A percentile compares a stretch with the other conserved stretches of the same genome.
These are phyloP conservation scores for Eristalis tenax DNA, from an alignment of 2,888 invertebrate genomes.

Conservation along the genomic window DNA sequence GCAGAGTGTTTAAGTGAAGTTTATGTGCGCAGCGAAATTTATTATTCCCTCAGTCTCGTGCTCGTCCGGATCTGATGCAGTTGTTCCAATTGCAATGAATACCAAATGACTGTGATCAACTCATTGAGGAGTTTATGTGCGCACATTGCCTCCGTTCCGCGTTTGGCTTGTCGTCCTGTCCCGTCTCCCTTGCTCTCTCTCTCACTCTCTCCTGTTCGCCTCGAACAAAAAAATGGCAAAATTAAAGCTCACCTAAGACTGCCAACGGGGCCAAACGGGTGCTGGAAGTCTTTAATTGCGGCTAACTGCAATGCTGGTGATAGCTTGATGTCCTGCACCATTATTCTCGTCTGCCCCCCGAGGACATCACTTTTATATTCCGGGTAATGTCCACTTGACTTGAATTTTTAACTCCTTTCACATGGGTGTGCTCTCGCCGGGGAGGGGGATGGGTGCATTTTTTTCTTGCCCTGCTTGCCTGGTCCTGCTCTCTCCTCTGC, in stretches of 20 bases:
- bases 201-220: too few species aligned
- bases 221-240: conserved; percentile 9
- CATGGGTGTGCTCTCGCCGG: neutral
- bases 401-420: conserved; percentile 36
- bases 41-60: conserved; percentile 71
- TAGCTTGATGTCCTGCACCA: conserved; percentile 38
- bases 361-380: conserved; percentile 62
- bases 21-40: conserved; percentile 56
- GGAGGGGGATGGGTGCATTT: neutral
- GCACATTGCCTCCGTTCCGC: neutral
- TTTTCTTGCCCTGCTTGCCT: neutral
- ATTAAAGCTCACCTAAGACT: conserved; percentile 57
- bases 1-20: conserved; percentile 45
- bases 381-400: conserved; percentile 68
- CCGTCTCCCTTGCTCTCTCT: neutral
- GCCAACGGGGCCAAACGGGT: conserved; percentile 15
- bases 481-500: neutral
- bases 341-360: conserved; percentile 39
- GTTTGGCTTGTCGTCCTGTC: conserved; percentile 7
- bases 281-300: conserved; percentile 64
- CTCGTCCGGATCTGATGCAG: conserved; percentile 60
- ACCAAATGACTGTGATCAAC: conserved; percentile 71
- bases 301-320: conserved; percentile 59
- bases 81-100: conserved; percentile 72
- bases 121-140: conserved; percentile 63